A percentile compares a stretch with the other conserved stretches of the same genome.
Conservation (phyloP, 2,888 invertebrate genomes). For the Drosophila nr. medialis region DNA sequence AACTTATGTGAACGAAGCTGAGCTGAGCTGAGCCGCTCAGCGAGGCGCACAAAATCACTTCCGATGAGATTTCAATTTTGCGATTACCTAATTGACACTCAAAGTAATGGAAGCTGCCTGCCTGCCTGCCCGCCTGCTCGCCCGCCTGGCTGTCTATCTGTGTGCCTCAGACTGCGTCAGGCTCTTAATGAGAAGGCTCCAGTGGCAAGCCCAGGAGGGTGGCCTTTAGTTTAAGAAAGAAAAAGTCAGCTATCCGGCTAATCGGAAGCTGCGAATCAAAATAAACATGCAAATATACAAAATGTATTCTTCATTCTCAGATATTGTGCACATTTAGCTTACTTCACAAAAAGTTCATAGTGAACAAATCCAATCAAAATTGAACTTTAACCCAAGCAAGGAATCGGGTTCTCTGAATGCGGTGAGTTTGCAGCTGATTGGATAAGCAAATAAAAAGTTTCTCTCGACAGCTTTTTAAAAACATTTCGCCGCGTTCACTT, state of each 20-base stretch:
- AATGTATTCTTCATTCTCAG: background rate
- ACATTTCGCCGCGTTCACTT: background rate
- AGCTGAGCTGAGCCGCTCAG: conserved; percentile 33
- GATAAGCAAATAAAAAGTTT: background rate
- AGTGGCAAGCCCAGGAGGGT: conserved; percentile 7
- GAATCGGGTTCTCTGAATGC: background rate
- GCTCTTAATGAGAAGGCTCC: conserved; percentile 4
- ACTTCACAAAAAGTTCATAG: background rate
- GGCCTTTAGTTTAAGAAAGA: conserved; percentile 1
- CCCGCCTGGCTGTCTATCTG: background rate
- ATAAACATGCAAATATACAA: background rate
- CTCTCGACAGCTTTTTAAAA: background rate
- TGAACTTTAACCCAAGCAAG: background rate
- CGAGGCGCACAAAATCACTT: conserved; percentile 69
- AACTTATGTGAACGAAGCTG: conserved; percentile 8
- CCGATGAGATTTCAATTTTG: conserved; percentile 77
- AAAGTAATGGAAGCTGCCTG: conserved; percentile 65
- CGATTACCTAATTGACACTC: conserved; percentile 79
- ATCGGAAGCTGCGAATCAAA: conserved; percentile 10
- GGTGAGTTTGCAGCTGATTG: background rate
- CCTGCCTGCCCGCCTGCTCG: background rate
- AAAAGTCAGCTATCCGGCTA: background rate
- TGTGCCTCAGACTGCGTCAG: background rate
- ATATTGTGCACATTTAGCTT: background rate
- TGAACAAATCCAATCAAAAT: conserved; percentile 1